Base-by-base conservation (phyloP, 2,113 vertebrate species). In the Corythornis vintsioides region DNA sequence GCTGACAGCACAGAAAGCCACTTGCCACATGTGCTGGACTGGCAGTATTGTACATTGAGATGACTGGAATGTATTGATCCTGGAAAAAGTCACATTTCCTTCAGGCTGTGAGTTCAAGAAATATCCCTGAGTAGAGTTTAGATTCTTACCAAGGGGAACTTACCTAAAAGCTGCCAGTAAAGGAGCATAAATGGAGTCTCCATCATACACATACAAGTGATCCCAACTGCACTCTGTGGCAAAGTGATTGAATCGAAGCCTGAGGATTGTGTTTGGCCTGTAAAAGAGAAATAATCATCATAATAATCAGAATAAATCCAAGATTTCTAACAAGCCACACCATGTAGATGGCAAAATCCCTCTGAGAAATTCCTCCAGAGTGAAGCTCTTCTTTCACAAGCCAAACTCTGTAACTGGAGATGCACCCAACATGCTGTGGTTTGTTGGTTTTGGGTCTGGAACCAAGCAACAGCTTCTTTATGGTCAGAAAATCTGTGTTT, bases 181-280 rank as follows among this genome's bases (percentile, higher is more conserved):
- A 3, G 99, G 99, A 67, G 99, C 98, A 17, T 99, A 99, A 88
- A 99, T 98, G 28, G 99, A 99, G 95, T 99, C 99, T 55, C 99
- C 99, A 3, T 99, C 99, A 40, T 99, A 99, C 53, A 99, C 98
- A 2, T 99, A 99, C 9, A 99, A 98, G 90, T 99, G 99, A 96
- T 99, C 99, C 99, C 99, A 99, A 90, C 99, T 99, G 98, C 99
- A 99, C 77, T 99, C 99, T 1, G 99, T 99, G 85, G 99, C 99
- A 97, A 99, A 99, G 97, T 99, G 99, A 97, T 97, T 99, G 96
- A 99, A 99, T 20, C 98, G 98, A 85, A 99, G 97, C 88, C 99
- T 97, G 48, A 99, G 98, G 91, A 99, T 96, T 38, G 98, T 97
- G 96, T 99, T 99, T 40, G 98, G 98, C 95, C 99, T 99, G 86